Conservation (phyloP, 1,140 invertebrate species). For the Adelges cooleyi region DNA sequence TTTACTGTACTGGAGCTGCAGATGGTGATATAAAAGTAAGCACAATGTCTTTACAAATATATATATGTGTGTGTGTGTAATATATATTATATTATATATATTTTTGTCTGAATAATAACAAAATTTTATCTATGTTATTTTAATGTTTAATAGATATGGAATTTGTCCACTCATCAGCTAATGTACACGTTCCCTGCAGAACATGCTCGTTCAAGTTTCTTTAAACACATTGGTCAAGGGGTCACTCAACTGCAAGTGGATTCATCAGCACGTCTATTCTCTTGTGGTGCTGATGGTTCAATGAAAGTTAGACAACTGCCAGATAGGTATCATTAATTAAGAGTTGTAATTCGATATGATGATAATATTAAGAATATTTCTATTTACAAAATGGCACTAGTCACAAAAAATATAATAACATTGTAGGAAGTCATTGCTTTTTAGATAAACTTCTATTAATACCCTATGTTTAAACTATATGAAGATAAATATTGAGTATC, state of each 20-base stretch:
- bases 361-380: neutral
- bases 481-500: neutral
- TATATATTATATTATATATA: too few species aligned
- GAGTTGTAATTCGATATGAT: too few species aligned
- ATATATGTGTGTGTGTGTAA: too few species aligned
- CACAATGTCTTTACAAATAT: neutral
- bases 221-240: slow-evolving; percentile 91
- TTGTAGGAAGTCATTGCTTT: slow-evolving; percentile 4
- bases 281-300: slow-evolving; percentile 95
- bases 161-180: slow-evolving; percentile 65
- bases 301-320: slow-evolving; percentile 54
- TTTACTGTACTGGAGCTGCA: slow-evolving; percentile 93
- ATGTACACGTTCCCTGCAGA: slow-evolving; percentile 83
- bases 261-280: slow-evolving; percentile 74
- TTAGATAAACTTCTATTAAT: neutral
- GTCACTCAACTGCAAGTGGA: slow-evolving; percentile 91
- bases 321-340: slow-evolving; percentile 27
- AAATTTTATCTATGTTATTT: too few species aligned
- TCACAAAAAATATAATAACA: slow-evolving; percentile 6
- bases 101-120: too few species aligned
- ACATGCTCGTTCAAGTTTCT: slow-evolving; percentile 84
- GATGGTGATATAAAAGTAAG: slow-evolving; percentile 96
- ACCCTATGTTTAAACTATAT: slow-evolving; percentile 15
- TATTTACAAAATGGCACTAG: neutral
- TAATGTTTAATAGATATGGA: slow-evolving; percentile 66